These are phyloP conservation scores for Jaculus jaculus DNA, from an alignment of 2,113 vertebrate genomes.

Conservation along the genomic window DNA sequence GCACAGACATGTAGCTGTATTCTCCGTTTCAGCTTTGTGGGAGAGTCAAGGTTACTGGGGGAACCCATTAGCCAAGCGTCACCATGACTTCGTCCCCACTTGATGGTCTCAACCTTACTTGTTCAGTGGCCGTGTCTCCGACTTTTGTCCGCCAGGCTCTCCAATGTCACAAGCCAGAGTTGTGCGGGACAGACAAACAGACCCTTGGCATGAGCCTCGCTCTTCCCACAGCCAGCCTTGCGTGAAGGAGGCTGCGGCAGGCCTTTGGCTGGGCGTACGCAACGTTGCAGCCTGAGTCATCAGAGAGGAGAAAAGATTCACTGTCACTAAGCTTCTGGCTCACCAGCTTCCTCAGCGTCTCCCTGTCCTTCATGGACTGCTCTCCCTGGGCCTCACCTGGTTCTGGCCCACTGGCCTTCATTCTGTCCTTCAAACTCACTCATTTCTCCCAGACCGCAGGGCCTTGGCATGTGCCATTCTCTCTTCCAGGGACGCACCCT, in stretches of 20 bases:
- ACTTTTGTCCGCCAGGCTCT: background rate
- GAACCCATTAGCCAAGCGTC: rapidly evolving
- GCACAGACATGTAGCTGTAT: background rate
- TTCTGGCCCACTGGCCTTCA: no score
- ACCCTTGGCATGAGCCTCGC: background rate
- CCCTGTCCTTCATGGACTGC: background rate
- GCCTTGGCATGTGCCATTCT: background rate
- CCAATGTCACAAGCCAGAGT: background rate
- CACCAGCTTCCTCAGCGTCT: background rate
- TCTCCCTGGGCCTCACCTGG: background rate
- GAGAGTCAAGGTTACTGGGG: rapidly evolving
- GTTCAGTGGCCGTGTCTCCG: background rate
- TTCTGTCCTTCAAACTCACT: background rate
- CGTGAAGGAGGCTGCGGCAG: rapidly evolving
- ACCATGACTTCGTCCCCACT: rapidly evolving
- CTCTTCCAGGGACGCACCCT: background rate
- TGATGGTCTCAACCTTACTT: background rate
- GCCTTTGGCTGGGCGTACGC: rapidly evolving
- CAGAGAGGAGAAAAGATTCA: no score
- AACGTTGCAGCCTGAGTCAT: background rate
- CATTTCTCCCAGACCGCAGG: background rate
- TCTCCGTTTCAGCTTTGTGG: rapidly evolving
- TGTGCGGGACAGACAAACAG: background rate
- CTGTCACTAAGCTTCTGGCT: background rate
- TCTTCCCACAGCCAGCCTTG: background rate